Conservation (phyloP, 2,797 vertebrate genomes). For the Cynodonichthys magdalenae region DNA sequence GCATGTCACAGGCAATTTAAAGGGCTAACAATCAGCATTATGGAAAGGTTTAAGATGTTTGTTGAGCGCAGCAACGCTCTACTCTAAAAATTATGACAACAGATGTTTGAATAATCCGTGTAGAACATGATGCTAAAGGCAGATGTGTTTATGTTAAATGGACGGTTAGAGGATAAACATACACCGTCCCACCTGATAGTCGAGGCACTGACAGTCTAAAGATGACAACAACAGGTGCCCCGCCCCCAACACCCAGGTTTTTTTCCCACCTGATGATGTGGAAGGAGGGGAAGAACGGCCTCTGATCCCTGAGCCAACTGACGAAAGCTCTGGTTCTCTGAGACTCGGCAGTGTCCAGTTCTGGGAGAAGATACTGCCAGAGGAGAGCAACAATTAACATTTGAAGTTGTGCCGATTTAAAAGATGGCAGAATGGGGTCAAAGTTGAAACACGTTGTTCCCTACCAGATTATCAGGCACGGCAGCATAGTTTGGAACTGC, state of each 20-base stretch:
- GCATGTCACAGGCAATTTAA: no score
- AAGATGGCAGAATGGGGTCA: neutral
- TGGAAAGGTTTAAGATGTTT: no score
- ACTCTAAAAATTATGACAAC: no score
- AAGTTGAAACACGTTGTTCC: constrained; percentile 5
- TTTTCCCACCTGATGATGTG: constrained; percentile 90
- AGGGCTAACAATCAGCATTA: no score
- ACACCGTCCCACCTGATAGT: no score
- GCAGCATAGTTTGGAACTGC: constrained; percentile 88
- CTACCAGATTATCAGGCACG: constrained; percentile 90
- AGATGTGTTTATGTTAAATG: no score
- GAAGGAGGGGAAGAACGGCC: constrained; percentile 90
- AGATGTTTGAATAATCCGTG: no score
- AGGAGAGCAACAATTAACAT: constrained; percentile 31
- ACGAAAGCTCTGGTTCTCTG: constrained; percentile 87
- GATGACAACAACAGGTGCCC: no score
- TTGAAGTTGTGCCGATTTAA: neutral
- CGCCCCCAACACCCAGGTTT: neutral
- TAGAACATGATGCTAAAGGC: no score
- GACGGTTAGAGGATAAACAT: no score
- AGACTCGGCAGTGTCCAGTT: constrained; percentile 93
- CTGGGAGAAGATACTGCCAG: constrained; percentile 88
- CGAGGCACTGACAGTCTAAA: no score
- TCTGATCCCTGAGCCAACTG: constrained; percentile 93
- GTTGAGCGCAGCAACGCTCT: no score